These are phyloP conservation scores for Drosophila pseudotakahashii DNA, from an alignment of 2,888 invertebrate genomes.

Conservation along the genomic window DNA sequence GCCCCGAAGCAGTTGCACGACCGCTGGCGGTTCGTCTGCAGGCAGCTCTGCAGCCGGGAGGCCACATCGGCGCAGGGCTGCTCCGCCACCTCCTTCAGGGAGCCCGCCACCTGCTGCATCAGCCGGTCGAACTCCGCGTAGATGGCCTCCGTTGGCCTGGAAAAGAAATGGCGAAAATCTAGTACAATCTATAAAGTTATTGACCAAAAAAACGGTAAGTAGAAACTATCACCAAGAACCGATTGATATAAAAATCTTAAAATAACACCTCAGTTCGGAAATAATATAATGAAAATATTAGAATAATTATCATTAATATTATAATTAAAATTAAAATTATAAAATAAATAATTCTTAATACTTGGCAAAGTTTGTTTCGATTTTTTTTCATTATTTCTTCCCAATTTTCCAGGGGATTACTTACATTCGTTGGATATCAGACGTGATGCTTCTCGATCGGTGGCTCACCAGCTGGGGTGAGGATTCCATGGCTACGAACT, in stretches of 20 bases:
- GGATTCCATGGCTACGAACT: not conserved
- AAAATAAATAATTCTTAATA: no score
- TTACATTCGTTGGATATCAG: constrained; percentile 65
- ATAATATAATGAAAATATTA: no score
- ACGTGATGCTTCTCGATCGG: constrained; percentile 38
- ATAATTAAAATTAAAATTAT: no score
- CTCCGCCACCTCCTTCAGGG: constrained; percentile 13
- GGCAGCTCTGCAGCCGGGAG: constrained; percentile 42
- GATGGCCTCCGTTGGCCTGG: constrained; percentile 54
- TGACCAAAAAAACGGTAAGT: no score
- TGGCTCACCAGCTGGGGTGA: not conserved
- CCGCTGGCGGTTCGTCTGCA: constrained; percentile 34
- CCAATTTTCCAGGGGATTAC: constrained; percentile 3
- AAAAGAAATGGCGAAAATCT: no score
- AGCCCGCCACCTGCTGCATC: constrained; percentile 26
- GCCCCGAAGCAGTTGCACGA: constrained; percentile 50
- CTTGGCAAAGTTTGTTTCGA: no score
- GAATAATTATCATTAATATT: no score
- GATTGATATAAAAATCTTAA: no score
- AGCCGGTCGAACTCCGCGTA: constrained; percentile 58
- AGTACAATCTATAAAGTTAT: no score
- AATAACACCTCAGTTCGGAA: no score
- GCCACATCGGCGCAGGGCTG: constrained; percentile 49
- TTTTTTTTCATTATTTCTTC: no score
- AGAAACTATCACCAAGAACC: no score